Evolutionary conservation across 2,113 vertebrate genomes (phyloP).

Genomic region (Mesocricetus auratus): DNA sequence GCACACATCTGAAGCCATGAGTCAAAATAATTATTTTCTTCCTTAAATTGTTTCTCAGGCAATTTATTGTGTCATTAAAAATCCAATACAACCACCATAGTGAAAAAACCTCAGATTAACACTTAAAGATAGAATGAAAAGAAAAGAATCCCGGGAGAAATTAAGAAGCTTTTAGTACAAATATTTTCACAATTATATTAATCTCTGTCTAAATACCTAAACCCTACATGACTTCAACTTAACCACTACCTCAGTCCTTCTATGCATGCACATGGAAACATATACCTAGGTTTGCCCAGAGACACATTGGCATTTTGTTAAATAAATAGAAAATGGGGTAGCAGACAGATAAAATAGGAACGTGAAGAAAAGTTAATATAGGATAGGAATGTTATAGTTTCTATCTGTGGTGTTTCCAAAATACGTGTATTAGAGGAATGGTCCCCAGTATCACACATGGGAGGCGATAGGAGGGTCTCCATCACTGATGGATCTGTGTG

Average conservation of each 20-base stretch:
- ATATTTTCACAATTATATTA: background rate
- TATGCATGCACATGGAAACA: background rate
- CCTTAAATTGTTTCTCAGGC: background rate
- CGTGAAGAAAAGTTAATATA: background rate
- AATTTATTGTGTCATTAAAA: background rate
- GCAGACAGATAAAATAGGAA: no score
- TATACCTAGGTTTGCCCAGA: rapidly evolving
- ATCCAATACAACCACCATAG: background rate
- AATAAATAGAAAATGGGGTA: background rate
- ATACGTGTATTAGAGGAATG: background rate
- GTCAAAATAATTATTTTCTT: background rate
- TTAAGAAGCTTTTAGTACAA: background rate
- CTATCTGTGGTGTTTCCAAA: background rate
- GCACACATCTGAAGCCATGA: background rate
- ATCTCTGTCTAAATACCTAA: no score
- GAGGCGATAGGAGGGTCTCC: background rate
- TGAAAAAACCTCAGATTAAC: background rate
- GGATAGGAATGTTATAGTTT: background rate
- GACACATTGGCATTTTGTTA: background rate
- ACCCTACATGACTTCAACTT: background rate
- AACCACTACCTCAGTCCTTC: background rate
- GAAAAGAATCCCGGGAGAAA: background rate
- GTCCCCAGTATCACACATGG: background rate
- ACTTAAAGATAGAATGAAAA: background rate
- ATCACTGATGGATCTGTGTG: background rate